A percentile compares a stretch with the other conserved stretches of the same genome.
Conservation (phyloP, 2,797 vertebrate species). For the Garrulus glandarius region DNA sequence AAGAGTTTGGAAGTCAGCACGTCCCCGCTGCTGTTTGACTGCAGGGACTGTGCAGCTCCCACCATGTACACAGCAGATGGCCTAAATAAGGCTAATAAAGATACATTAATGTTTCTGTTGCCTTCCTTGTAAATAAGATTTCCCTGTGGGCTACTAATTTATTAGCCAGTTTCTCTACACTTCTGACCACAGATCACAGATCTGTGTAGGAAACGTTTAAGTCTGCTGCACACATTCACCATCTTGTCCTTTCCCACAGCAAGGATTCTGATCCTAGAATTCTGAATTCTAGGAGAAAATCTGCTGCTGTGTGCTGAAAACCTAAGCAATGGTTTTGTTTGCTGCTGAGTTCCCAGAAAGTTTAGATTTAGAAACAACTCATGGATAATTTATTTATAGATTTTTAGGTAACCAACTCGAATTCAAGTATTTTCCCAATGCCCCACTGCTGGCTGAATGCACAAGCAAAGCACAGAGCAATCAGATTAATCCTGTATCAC, state of each 20-base stretch:
- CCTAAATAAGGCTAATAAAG: slow-evolving; percentile 23
- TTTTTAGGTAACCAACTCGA: not conserved
- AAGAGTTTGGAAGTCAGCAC: not conserved
- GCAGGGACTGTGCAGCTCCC: not conserved
- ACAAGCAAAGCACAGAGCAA: not conserved
- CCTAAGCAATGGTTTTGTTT: not conserved
- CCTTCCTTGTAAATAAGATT: slow-evolving; percentile 55
- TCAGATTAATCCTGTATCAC: not conserved
- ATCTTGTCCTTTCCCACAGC: not conserved
- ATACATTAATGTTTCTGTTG: slow-evolving; percentile 16
- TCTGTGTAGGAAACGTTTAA: not conserved
- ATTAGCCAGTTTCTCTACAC: not conserved
- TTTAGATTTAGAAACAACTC: not conserved
- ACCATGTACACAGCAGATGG: not conserved
- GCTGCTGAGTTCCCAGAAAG: not conserved
- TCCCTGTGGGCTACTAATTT: slow-evolving; percentile 13
- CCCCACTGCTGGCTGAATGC: not conserved
- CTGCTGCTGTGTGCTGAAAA: accelerated
- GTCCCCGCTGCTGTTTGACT: not conserved
- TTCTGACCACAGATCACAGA: not conserved
- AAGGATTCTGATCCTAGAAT: not conserved
- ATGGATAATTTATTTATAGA: not conserved
- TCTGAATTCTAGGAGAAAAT: not conserved
- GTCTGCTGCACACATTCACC: not conserved
- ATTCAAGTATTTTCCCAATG: not conserved